phyloP scores from a whole-genome alignment of 2,797 vertebrate species.

The Babyrousa celebensis region DNA sequence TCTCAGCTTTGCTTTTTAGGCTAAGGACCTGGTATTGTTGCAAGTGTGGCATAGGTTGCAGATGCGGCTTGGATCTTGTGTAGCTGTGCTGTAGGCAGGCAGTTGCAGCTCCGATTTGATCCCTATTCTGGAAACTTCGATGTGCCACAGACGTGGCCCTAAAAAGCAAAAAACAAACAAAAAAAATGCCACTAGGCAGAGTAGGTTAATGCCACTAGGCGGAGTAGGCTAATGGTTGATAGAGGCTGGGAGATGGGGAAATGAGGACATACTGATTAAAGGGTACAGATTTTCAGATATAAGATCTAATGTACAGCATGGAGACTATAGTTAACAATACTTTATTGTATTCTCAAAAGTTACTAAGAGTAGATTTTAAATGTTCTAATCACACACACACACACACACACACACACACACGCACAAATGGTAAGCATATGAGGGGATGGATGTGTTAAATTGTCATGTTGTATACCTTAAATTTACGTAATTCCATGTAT shows the following conservation, averaged over 20 bases:
- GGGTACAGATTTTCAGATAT: not conserved
- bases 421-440: not conserved
- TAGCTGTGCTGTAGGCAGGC: no score
- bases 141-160: no score
- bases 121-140: no score
- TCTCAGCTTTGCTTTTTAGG: no score
- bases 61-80: no score
- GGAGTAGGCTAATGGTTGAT: not conserved
- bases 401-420: not conserved
- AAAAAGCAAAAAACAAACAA: no score
- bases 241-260: not conserved
- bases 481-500: not conserved
- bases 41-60: no score
- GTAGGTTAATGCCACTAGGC: not conserved
- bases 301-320: not conserved
- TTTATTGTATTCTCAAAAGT: not conserved
- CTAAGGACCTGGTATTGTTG: no score
- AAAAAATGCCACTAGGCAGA: not conserved
- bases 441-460: not conserved
- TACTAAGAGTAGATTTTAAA: slow-evolving; percentile 11
- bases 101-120: no score
- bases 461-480: not conserved
- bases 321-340: not conserved
- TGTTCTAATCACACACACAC: not conserved
- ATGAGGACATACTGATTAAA: not conserved